These are phyloP conservation scores for Noctua pronuba DNA, from an alignment of 2,888 invertebrate genomes.

Conservation along the genomic window DNA sequence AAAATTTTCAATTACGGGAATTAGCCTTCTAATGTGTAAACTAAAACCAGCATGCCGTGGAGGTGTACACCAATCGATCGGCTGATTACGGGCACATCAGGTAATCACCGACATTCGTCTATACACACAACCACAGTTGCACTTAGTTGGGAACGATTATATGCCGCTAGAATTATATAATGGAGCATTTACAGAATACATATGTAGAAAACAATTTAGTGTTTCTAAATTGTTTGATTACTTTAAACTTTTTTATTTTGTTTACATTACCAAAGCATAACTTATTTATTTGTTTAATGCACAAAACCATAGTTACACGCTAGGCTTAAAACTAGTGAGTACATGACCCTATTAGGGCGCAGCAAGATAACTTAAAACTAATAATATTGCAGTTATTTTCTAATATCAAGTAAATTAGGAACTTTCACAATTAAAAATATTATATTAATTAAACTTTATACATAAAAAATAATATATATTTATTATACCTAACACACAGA, in stretches of 20 bases:
- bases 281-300: too few relatives aligned
- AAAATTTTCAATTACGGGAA: background rate
- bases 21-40: background rate
- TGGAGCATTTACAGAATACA: background rate
- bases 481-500: too few relatives aligned
- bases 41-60: background rate
- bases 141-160: conserved; percentile 24
- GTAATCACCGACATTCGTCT: conserved; percentile 70
- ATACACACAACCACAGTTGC: conserved; percentile 37
- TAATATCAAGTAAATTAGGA: too few relatives aligned
- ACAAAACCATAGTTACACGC: too few relatives aligned
- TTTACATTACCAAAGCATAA: background rate
- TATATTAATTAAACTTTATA: too few relatives aligned
- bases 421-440: too few relatives aligned
- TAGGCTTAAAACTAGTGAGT: too few relatives aligned
- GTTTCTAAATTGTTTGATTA: background rate
- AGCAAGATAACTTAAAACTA: too few relatives aligned
- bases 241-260: background rate
- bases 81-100: conserved; percentile 71
- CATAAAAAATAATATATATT: too few relatives aligned
- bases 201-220: background rate
- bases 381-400: too few relatives aligned
- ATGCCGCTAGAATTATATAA: conserved; percentile 7
- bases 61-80: conserved; percentile 70
- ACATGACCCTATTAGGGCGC: too few relatives aligned